phyloP scores from a whole-genome alignment of 2,797 vertebrate genomes.

The Notamacropus eugenii region DNA sequence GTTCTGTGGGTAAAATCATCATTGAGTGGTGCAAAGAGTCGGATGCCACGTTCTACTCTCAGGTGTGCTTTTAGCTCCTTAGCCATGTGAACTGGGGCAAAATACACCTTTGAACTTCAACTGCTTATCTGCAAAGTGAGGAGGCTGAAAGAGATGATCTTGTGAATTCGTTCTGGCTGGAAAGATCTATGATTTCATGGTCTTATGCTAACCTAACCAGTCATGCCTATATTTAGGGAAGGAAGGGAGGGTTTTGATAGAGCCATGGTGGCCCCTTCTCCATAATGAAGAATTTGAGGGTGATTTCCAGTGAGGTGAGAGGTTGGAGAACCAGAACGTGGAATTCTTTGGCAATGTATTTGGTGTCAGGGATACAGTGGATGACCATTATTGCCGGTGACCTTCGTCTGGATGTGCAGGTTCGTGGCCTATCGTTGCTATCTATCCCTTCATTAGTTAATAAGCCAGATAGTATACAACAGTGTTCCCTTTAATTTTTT shows the following conservation, averaged over 20 bases:
- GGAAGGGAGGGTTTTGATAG: no score
- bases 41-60: background rate
- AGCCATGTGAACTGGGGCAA: background rate
- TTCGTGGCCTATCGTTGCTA: background rate
- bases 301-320: no score
- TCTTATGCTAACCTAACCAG: no score
- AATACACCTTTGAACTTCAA: conserved; percentile 21
- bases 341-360: no score
- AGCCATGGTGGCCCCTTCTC: no score
- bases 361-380: background rate
- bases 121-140: conserved; percentile 6
- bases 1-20: no score
- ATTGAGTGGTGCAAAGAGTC: no score
- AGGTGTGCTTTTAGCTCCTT: background rate
- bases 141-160: background rate
- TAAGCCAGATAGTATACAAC: background rate
- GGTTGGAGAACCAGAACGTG: no score
- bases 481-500: background rate
- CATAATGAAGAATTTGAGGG: no score
- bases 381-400: background rate
- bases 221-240: no score
- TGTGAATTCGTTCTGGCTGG: no score
- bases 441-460: background rate
- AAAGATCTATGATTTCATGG: no score
- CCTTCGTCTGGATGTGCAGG: background rate